Conservation (phyloP, 2,888 invertebrate genomes). For the Agrotis clavis region DNA sequence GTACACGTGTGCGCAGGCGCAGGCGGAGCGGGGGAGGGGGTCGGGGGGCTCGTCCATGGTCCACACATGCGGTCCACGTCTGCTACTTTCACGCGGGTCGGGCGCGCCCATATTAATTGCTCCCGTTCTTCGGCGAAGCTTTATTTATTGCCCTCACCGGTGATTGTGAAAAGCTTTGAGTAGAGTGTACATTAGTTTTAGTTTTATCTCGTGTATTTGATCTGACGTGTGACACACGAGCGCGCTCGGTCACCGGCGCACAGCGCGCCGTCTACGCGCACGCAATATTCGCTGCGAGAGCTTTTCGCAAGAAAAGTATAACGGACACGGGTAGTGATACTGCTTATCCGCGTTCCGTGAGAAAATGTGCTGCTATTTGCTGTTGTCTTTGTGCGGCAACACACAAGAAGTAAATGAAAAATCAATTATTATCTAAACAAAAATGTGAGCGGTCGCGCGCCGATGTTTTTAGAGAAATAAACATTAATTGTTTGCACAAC, state of each 20-base stretch:
- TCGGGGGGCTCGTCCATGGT: slow-evolving; percentile 65
- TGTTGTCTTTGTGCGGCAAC: slow-evolving; percentile 83
- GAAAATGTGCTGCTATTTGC: slow-evolving; percentile 82
- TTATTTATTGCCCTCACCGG: slow-evolving; percentile 89
- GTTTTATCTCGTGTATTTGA: slow-evolving; percentile 87
- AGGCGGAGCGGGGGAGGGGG: slow-evolving; percentile 1
- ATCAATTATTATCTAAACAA: slow-evolving; percentile 89
- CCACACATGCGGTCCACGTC: slow-evolving; percentile 82
- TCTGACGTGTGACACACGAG: slow-evolving; percentile 87
- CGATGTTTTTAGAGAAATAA: slow-evolving; percentile 90
- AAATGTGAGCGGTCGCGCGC: slow-evolving; percentile 87
- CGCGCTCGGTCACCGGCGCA: slow-evolving; percentile 67
- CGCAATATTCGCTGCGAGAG: slow-evolving; percentile 64
- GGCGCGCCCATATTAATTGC: slow-evolving; percentile 91
- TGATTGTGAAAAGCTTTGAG: slow-evolving; percentile 90
- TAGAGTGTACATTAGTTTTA: slow-evolving; percentile 89
- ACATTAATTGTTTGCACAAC: slow-evolving; percentile 89
- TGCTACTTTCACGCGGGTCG: slow-evolving; percentile 88
- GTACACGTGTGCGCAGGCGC: slow-evolving; percentile 61
- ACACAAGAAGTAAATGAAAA: slow-evolving; percentile 87
- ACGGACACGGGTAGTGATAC: slow-evolving; percentile 63
- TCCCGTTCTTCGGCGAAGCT: slow-evolving; percentile 90
- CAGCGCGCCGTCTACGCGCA: slow-evolving; percentile 39
- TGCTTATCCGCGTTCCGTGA: slow-evolving; percentile 75
- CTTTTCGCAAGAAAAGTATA: slow-evolving; percentile 77